A percentile compares a stretch with the other conserved stretches of the same genome.
These are phyloP conservation scores for Chymomyza amoena DNA, from an alignment of 2,888 invertebrate species.

Conservation along the genomic window DNA sequence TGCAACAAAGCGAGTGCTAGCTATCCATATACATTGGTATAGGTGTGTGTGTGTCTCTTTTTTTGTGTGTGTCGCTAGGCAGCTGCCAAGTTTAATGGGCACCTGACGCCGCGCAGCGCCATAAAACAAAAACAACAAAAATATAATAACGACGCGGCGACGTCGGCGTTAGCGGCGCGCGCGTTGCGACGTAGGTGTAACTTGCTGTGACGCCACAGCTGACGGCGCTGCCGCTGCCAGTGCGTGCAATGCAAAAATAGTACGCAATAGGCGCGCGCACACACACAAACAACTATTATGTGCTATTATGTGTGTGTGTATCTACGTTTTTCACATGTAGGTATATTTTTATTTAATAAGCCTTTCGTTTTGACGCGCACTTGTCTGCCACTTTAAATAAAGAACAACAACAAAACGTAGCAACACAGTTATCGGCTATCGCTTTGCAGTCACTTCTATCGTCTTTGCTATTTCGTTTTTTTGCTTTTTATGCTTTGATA, in stretches of 20 bases:
- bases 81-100: conserved; percentile 1
- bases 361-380: conserved; percentile 11
- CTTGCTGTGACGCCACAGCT: conserved; percentile 18
- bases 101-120: conserved; percentile 1
- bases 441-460: not conserved
- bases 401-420: conserved; percentile 18
- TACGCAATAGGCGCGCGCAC: conserved; percentile 49
- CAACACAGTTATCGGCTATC: conserved; percentile 33
- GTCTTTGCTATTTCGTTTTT: not conserved
- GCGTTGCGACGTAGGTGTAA: not conserved
- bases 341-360: not conserved
- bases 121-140: not conserved
- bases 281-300: not conserved
- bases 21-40: no score
- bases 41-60: conserved; percentile 20
- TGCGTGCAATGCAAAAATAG: conserved; percentile 43
- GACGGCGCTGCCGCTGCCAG: conserved; percentile 22
- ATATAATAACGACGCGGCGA: not conserved
- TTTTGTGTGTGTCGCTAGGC: conserved; percentile 8
- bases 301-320: not conserved
- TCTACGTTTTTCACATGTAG: not conserved
- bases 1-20: conserved; percentile 27
- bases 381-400: conserved; percentile 10
- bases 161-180: not conserved
- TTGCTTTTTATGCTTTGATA: conserved; percentile 35